Evolutionary conservation across 1,140 invertebrate species (phyloP).

Genomic region (Zaprionus ghesquierei): DNA sequence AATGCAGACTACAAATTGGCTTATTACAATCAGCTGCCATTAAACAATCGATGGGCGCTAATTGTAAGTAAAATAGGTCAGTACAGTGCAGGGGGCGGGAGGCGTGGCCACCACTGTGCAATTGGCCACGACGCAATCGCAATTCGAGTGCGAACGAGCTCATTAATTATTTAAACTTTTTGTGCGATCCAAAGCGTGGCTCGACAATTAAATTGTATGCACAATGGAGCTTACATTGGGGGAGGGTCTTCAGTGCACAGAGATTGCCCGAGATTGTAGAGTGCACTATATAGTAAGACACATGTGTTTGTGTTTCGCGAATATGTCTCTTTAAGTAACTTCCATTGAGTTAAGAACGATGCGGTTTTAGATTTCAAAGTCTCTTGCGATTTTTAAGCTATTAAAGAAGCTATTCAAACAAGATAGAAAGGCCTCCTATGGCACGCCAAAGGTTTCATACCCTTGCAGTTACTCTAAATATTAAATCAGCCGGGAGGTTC

Average conservation of each 20-base stretch:
- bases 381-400: too few species aligned
- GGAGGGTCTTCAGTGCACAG: background rate
- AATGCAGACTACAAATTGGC: slow-evolving; percentile 62
- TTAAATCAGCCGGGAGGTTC: too few species aligned
- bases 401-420: too few species aligned
- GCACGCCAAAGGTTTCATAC: too few species aligned
- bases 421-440: too few species aligned
- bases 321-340: background rate
- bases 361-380: too few species aligned
- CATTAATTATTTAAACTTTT: slow-evolving; percentile 2
- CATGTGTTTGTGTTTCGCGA: background rate
- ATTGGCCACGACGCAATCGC: background rate
- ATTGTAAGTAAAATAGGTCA: slow-evolving; percentile 58
- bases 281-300: background rate
- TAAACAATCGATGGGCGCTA: slow-evolving; percentile 66
- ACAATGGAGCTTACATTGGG: background rate
- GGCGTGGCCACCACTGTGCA: background rate
- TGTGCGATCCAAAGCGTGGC: background rate
- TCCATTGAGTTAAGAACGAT: background rate
- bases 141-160: slow-evolving; percentile 1
- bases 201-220: background rate
- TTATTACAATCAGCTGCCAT: slow-evolving; percentile 66
- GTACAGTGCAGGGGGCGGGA: background rate
- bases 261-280: background rate
- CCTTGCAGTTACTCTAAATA: too few species aligned